Percentiles rank a stretch among this genome's conserved stretches.
phyloP scores from a whole-genome alignment of 2,888 invertebrate species.

The Cenopis cana region DNA sequence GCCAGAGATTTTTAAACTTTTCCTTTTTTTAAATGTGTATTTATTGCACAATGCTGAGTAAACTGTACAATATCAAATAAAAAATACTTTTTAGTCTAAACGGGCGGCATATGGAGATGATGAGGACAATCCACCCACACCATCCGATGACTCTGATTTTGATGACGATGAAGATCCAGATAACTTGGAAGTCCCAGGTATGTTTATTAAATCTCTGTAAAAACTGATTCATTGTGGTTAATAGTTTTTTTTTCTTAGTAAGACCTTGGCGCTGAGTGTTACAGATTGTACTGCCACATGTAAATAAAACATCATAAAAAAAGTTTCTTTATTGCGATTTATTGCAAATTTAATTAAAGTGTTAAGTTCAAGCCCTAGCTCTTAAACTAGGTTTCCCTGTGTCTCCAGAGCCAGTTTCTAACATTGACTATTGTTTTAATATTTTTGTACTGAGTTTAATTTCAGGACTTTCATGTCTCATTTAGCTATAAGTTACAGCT shows the following conservation, averaged over 20 bases:
- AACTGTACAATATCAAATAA: background rate
- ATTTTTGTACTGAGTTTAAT: no score
- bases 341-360: no score
- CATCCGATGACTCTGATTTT: conserved; percentile 87
- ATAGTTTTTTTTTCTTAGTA: background rate
- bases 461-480: no score
- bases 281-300: background rate
- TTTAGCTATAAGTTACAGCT: no score
- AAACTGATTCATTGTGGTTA: background rate
- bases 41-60: conserved; percentile 23
- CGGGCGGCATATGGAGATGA: conserved; percentile 69
- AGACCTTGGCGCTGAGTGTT: background rate
- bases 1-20: conserved; percentile 27
- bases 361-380: no score
- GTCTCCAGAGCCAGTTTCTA: no score
- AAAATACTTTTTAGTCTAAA: conserved; percentile 66
- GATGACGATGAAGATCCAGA: conserved; percentile 96
- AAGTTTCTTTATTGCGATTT: no score
- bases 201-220: conserved; percentile 29
- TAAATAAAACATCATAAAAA: no score
- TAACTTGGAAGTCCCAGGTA: conserved; percentile 95
- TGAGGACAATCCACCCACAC: conserved; percentile 77
- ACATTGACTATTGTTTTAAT: no score
- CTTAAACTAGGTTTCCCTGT: no score
- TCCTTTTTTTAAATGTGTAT: background rate